Evolutionary conservation across 2,797 vertebrate genomes (phyloP).

Genomic region (Falco peregrinus): DNA sequence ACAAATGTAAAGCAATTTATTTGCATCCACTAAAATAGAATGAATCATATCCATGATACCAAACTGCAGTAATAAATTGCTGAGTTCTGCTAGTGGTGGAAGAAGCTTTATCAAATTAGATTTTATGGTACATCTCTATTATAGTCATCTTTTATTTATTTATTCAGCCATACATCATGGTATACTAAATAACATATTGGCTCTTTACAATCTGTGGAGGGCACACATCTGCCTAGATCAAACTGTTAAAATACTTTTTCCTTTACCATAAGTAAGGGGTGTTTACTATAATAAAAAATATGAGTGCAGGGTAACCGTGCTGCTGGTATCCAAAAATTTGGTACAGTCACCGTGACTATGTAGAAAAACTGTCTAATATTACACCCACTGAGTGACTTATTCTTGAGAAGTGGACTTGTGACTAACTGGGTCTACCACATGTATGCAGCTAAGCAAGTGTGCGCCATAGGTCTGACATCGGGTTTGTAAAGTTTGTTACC

Average conservation of each 20-base stretch:
- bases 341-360: background rate
- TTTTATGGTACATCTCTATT: background rate
- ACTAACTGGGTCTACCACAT: accelerated
- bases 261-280: background rate
- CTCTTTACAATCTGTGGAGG: conserved; percentile 4
- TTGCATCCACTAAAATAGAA: conserved; percentile 42
- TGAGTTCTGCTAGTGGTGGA: conserved; percentile 23
- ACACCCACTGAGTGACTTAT: background rate
- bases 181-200: conserved; percentile 2
- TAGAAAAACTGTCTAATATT: background rate
- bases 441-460: accelerated
- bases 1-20: conserved; percentile 47
- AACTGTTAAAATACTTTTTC: background rate
- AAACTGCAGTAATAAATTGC: conserved; percentile 66
- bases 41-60: conserved; percentile 39
- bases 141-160: background rate
- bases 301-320: background rate
- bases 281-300: background rate
- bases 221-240: background rate
- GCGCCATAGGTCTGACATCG: accelerated
- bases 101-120: conserved; percentile 35
- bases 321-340: background rate
- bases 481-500: background rate
- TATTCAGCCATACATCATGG: background rate
- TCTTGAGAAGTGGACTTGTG: background rate